These are phyloP conservation scores for Monochamus saltuarius DNA, from an alignment of 1,140 invertebrate genomes.

Conservation along the genomic window DNA sequence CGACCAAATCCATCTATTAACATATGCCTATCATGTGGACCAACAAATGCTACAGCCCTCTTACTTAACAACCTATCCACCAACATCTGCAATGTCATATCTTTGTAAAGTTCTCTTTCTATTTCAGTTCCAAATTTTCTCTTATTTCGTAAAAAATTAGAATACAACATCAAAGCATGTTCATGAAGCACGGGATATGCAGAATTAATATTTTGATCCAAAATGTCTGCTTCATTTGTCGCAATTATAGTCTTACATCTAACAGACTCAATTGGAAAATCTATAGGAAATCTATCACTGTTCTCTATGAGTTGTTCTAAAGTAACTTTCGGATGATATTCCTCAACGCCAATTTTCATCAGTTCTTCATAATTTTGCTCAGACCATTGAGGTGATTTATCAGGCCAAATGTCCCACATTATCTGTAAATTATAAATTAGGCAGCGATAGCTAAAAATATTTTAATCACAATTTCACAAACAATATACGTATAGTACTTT, in stretches of 20 bases:
- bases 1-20: conserved; percentile 51
- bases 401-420: no score
- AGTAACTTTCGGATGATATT: conserved; percentile 12
- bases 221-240: conserved; percentile 23
- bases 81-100: conserved; percentile 50
- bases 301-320: conserved; percentile 46
- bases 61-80: conserved; percentile 53
- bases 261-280: conserved; percentile 50
- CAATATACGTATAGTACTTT: no score
- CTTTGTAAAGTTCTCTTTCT: conserved; percentile 42
- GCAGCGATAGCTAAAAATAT: no score
- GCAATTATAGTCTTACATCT: conserved; percentile 42
- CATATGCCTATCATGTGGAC: conserved; percentile 46
- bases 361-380: not conserved
- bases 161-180: conserved; percentile 49
- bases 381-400: not conserved
- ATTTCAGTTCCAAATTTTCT: conserved; percentile 15
- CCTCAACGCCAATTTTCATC: not conserved
- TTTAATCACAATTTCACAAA: no score
- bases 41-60: conserved; percentile 48
- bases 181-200: conserved; percentile 55
- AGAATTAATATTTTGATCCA: conserved; percentile 52
- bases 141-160: conserved; percentile 27
- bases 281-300: conserved; percentile 50
- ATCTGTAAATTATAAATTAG: no score